Percentiles rank a stretch among this genome's conserved stretches.
Evolutionary conservation across 2,888 invertebrate genomes (phyloP).

Genomic region (Anagyrus pseudococci): DNA sequence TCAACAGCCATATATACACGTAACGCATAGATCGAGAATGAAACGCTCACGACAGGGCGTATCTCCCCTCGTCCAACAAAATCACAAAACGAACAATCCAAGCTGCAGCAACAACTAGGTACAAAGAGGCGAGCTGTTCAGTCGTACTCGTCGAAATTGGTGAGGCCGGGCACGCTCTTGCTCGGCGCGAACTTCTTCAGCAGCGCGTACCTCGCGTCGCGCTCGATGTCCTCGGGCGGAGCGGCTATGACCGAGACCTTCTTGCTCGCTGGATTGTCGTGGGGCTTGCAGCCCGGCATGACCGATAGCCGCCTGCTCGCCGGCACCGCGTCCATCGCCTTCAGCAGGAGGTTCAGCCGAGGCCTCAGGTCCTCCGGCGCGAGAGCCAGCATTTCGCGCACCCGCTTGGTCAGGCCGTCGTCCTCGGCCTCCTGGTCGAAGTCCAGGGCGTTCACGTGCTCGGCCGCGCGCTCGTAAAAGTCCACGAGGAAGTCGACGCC

Average conservation of each 20-base stretch:
- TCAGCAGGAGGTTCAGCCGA: conserved; percentile 61
- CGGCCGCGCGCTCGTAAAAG: conserved; percentile 52
- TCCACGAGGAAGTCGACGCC: conserved; percentile 54
- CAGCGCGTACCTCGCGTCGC: conserved; percentile 42
- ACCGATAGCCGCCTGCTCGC: conserved; percentile 61
- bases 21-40: too few relatives aligned
- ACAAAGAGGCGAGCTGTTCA: not conserved
- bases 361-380: conserved; percentile 61
- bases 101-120: not conserved
- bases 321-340: conserved; percentile 62
- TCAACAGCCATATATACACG: too few relatives aligned
- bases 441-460: conserved; percentile 57
- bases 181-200: conserved; percentile 44
- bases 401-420: conserved; percentile 59
- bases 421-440: conserved; percentile 53
- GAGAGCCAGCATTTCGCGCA: conserved; percentile 60
- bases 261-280: conserved; percentile 44
- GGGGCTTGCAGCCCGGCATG: conserved; percentile 62
- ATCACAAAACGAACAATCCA: not conserved
- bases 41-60: too few relatives aligned
- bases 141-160: conserved; percentile 50
- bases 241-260: conserved; percentile 45
- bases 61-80: too few relatives aligned
- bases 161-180: conserved; percentile 44
- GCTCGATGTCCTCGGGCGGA: conserved; percentile 42